Percentiles rank a stretch among this genome's conserved stretches.
These are phyloP conservation scores for Saccostrea cuccullata DNA, from an alignment of 1,140 invertebrate species.

Conservation along the genomic window DNA sequence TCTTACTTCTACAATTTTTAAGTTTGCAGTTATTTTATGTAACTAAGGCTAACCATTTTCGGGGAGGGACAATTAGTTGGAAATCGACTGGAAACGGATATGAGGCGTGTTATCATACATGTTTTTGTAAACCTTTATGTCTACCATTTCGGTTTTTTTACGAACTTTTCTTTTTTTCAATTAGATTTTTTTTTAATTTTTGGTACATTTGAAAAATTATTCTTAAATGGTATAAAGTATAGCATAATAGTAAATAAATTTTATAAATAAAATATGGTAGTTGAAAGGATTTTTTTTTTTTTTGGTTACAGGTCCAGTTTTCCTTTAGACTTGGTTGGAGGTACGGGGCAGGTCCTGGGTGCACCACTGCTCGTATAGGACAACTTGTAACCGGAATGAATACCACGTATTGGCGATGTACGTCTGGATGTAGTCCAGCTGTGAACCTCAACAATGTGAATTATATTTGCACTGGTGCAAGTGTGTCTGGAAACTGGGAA, in stretches of 20 bases:
- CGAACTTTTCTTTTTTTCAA: too few relatives aligned
- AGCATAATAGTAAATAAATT: too few relatives aligned
- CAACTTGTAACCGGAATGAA: background rate
- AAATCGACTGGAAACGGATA: too few relatives aligned
- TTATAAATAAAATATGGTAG: too few relatives aligned
- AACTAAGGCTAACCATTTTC: background rate
- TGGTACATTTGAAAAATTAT: too few relatives aligned
- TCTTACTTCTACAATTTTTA: too few relatives aligned
- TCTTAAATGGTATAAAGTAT: too few relatives aligned
- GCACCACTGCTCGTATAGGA: background rate
- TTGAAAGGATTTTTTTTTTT: background rate
- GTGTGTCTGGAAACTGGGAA: constrained; percentile 41
- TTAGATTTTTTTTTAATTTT: too few relatives aligned
- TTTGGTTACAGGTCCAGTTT: background rate
- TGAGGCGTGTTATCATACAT: too few relatives aligned
- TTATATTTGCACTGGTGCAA: constrained; percentile 52
- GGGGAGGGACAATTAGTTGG: background rate
- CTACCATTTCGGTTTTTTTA: too few relatives aligned
- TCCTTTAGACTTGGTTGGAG: background rate
- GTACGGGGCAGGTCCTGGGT: background rate
- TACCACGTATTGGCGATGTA: background rate
- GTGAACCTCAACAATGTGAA: background rate
- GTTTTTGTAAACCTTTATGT: too few relatives aligned
- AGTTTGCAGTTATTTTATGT: too few relatives aligned
- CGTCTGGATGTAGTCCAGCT: background rate